Conservation (phyloP, 2,888 invertebrate genomes). For the Schizaphis graminum region DNA sequence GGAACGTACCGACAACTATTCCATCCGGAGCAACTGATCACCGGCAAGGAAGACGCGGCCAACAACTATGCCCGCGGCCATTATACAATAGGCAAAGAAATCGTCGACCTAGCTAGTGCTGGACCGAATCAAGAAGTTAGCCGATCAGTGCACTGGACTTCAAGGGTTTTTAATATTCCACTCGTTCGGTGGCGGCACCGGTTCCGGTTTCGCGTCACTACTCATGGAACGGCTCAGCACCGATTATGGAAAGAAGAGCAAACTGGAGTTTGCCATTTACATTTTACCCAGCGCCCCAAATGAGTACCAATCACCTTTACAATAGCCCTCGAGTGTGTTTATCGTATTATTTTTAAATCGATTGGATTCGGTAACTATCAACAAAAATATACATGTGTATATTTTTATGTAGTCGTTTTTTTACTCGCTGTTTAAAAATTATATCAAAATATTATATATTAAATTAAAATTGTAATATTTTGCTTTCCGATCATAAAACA, state of each 20-base stretch:
- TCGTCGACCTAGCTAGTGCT: constrained; percentile 90
- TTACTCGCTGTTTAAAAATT: not conserved
- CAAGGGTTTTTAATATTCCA: constrained; percentile 76
- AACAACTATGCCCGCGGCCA: constrained; percentile 98
- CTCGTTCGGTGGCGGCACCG: constrained; percentile 75
- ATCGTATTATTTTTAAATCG: not conserved
- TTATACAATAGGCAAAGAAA: constrained; percentile 96
- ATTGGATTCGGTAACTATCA: too few species aligned
- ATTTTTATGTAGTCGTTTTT: not conserved
- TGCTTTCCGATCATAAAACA: too few species aligned
- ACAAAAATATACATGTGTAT: not conserved
- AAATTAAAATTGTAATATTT: too few species aligned
- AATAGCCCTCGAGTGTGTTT: not conserved
- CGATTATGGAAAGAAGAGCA: constrained; percentile 77
- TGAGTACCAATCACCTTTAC: not conserved
- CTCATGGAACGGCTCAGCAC: constrained; percentile 76
- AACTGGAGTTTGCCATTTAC: constrained; percentile 71
- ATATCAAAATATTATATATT: too few species aligned
- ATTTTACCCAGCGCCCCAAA: constrained; percentile 75
- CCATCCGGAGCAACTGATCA: constrained; percentile 97
- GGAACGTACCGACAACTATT: constrained; percentile 91
- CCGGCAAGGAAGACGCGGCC: constrained; percentile 96
- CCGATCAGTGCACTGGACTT: constrained; percentile 88
- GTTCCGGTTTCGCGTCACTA: constrained; percentile 76
- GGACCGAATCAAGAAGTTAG: constrained; percentile 86